Base-by-base conservation (phyloP, 2,797 vertebrate species). In the Chromis chromis region DNA sequence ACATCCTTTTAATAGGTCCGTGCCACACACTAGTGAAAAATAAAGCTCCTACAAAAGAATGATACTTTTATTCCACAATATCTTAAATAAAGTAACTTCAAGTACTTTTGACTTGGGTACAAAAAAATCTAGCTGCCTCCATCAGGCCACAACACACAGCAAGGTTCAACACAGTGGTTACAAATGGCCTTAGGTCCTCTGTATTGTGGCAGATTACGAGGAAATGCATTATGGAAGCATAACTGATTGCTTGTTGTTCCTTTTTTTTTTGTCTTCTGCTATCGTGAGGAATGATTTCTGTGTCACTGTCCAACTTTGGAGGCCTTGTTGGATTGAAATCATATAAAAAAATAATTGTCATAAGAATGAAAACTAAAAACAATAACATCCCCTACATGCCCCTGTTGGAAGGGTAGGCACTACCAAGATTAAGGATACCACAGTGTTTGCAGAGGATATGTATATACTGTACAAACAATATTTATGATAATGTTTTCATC, bases 31-130 rank as follows among this genome's bases (percentile, higher is more conserved):
- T 97, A 99, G 96, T 98, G 97, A 98, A 99, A 98, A 99, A 98
- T 97, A 98, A 99, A 97, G 97, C 96, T 98, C 94, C 96, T 98
- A 97, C 96, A 98, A 98, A 97, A 97, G 95, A 97, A 98, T 96
- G 96, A 96, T 99, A 98, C 96, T 96, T 98, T 95, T 94, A 96
- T 95, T 97, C 95, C 97, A 99, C 97, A 98, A 98, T 96, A 97
- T 96, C 96, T 95, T 97, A 99, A 99, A 99, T 99, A 98, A 99
- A 99, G 95, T 95, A 95, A 97, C 95, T 99, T 99, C 98, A 99
- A 99, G 97, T 98, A 99, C 97, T 98, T 94, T 92, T 96, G 96
- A 99, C 97, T 97, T 97, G 95, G 96, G 96, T 99, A 99, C 96
- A 98, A 99, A 97, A 96, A 96, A 91, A 92, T 96, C 97, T 97